These are phyloP conservation scores for Lucilia sericata DNA, from an alignment of 1,140 invertebrate genomes.

Conservation along the genomic window DNA sequence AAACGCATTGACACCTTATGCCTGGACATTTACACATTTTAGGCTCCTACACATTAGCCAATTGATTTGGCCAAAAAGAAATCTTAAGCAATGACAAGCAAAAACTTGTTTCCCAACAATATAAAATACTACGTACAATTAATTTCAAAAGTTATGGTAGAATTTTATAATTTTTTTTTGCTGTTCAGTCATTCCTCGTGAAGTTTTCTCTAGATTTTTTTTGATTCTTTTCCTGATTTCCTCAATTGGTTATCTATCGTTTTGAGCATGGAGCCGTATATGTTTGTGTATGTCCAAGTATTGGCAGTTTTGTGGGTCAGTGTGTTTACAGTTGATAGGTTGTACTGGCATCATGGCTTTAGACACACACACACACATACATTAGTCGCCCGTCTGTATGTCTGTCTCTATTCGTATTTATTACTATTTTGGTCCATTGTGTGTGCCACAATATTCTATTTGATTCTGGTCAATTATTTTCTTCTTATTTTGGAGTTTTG, in stretches of 20 bases:
- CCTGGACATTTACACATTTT: neutral
- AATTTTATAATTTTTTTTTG: neutral
- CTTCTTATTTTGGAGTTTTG: slow-evolving; percentile 40
- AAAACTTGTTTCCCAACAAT: slow-evolving; percentile 1
- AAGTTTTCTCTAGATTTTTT: neutral
- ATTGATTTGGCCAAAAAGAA: slow-evolving; percentile 17
- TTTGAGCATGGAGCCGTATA: neutral
- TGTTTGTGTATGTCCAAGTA: neutral
- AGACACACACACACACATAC: no score
- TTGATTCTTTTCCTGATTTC: slow-evolving; percentile 32
- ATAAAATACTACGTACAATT: neutral
- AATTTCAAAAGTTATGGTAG: neutral
- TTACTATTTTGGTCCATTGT: no score
- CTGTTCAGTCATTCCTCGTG: neutral
- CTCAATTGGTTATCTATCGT: slow-evolving; percentile 12
- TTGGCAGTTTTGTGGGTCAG: slow-evolving; percentile 38
- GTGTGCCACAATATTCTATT: slow-evolving; percentile 21
- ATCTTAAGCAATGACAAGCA: neutral
- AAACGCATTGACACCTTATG: slow-evolving; percentile 9
- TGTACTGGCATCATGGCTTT: neutral
- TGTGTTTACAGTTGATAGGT: slow-evolving; percentile 42
- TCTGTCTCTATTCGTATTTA: slow-evolving; percentile 9
- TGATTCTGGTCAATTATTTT: slow-evolving; percentile 29
- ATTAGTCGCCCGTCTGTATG: neutral
- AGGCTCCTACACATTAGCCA: neutral